Evolutionary conservation across 2,797 vertebrate species (phyloP).

Genomic region (Hippopotamyrus pictus): DNA sequence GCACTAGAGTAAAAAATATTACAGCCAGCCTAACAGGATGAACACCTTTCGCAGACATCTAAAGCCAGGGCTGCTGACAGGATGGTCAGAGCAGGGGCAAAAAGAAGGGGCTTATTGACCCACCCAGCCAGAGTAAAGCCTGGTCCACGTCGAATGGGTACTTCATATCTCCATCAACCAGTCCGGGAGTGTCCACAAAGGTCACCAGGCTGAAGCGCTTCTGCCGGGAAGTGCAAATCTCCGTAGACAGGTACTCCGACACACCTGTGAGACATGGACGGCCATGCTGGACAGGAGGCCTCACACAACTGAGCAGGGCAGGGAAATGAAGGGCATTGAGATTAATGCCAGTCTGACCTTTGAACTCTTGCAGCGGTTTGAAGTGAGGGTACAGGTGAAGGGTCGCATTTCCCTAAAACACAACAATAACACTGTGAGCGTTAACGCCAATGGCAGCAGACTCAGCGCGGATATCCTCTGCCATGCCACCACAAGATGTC

Average conservation of each 20-base stretch:
- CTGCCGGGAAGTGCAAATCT: slow-evolving; percentile 77
- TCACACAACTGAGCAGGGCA: not conserved
- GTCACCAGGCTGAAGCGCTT: slow-evolving; percentile 78
- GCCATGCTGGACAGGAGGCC: not conserved
- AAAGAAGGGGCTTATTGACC: slow-evolving; percentile 26
- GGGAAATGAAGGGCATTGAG: not conserved
- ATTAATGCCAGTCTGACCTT: slow-evolving; percentile 55
- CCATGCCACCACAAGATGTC: not conserved
- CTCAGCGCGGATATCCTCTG: not conserved
- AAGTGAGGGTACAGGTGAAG: slow-evolving; percentile 82
- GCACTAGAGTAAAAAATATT: not conserved
- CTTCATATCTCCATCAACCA: slow-evolving; percentile 82
- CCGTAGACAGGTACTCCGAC: slow-evolving; percentile 73
- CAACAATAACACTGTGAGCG: slow-evolving; percentile 1
- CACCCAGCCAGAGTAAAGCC: slow-evolving; percentile 73
- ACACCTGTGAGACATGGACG: slow-evolving; percentile 53
- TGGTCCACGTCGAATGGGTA: slow-evolving; percentile 81
- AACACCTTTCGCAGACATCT: not conserved
- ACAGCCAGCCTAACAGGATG: not conserved
- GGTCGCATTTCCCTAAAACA: slow-evolving; percentile 71
- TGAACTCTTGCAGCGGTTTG: slow-evolving; percentile 71
- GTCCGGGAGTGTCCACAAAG: slow-evolving; percentile 73
- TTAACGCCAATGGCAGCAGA: not conserved
- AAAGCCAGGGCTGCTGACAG: not conserved
- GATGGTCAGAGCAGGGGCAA: not conserved